These are phyloP conservation scores for Cartodere bifasciata DNA, from an alignment of 2,888 invertebrate genomes.

Conservation along the genomic window DNA sequence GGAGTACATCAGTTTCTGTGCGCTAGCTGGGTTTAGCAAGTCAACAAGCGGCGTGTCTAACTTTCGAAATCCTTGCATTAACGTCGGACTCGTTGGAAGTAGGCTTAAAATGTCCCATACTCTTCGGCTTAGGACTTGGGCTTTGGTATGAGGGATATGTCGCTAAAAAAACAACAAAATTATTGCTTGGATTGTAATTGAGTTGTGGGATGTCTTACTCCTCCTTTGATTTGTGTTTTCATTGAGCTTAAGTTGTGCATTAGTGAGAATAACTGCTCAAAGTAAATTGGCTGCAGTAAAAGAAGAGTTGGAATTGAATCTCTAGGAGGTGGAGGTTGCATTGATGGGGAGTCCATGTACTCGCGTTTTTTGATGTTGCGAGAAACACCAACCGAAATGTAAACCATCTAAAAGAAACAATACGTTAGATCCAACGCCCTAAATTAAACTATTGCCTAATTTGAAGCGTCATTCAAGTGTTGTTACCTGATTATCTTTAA, in stretches of 20 bases:
- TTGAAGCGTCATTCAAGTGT: too few relatives aligned
- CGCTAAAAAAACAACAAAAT: slow-evolving; percentile 39
- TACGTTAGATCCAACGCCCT: too few relatives aligned
- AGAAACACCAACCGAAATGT: slow-evolving; percentile 75
- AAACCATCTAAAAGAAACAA: slow-evolving; percentile 57
- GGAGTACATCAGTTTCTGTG: slow-evolving; percentile 92
- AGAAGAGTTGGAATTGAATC: slow-evolving; percentile 77
- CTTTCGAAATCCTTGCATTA: slow-evolving; percentile 73
- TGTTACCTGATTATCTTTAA: slow-evolving; percentile 84
- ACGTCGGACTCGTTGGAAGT: slow-evolving; percentile 77
- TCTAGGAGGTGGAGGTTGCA: slow-evolving; percentile 75
- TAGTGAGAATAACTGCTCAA: slow-evolving; percentile 78
- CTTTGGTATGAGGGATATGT: slow-evolving; percentile 68
- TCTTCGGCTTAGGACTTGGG: slow-evolving; percentile 76
- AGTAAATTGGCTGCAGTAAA: slow-evolving; percentile 73
- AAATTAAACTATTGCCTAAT: too few relatives aligned
- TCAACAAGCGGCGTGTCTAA: slow-evolving; percentile 58
- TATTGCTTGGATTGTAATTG: background rate
- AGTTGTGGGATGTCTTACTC: slow-evolving; percentile 38
- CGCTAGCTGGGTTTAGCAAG: slow-evolving; percentile 74
- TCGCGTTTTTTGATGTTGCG: slow-evolving; percentile 45
- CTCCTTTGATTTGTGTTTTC: slow-evolving; percentile 62
- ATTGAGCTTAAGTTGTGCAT: slow-evolving; percentile 85
- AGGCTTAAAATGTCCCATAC: slow-evolving; percentile 93
- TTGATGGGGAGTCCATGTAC: slow-evolving; percentile 69